Conservation (phyloP, 1,140 invertebrate species). For the Myzus persicae region DNA sequence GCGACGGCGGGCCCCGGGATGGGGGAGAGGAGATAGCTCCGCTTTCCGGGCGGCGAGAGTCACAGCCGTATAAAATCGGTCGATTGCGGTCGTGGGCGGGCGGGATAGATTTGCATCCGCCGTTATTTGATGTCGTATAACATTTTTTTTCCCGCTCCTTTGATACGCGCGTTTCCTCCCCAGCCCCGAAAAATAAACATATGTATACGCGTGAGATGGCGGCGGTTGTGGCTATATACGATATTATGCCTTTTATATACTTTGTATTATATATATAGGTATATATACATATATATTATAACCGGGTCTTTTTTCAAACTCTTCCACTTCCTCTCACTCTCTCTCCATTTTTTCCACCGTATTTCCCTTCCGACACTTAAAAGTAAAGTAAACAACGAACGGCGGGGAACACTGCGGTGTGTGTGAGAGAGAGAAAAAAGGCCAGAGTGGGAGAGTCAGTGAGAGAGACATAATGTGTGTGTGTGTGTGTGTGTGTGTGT, state of each 20-base stretch:
- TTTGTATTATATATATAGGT: neutral
- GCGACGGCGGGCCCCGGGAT: neutral
- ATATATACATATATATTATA: neutral
- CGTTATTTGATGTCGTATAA: slow-evolving; percentile 30
- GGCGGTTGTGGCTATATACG: neutral
- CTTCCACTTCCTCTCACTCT: neutral
- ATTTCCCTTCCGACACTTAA: slow-evolving; percentile 23
- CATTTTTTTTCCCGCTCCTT: neutral
- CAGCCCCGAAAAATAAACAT: slow-evolving; percentile 25
- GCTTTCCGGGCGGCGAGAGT: neutral
- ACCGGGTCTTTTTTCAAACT: neutral
- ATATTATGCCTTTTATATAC: slow-evolving; percentile 23
- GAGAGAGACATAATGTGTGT: too few species aligned
- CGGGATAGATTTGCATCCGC: slow-evolving; percentile 40
- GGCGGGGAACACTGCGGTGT: neutral
- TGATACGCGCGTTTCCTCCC: neutral
- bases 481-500: neutral
- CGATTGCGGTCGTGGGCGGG: slow-evolving; percentile 37
- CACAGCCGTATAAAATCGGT: slow-evolving; percentile 38
- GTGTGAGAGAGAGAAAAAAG: too few species aligned
- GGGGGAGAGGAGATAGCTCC: neutral
- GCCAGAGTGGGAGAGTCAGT: neutral
- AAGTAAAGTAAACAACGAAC: slow-evolving; percentile 29
- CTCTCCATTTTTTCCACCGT: neutral
- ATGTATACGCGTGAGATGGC: neutral